Evolutionary conservation across 2,113 vertebrate species (phyloP), one percentile per base, ranked within the genome.

Genomic region (Urocolius indicus): DNA sequence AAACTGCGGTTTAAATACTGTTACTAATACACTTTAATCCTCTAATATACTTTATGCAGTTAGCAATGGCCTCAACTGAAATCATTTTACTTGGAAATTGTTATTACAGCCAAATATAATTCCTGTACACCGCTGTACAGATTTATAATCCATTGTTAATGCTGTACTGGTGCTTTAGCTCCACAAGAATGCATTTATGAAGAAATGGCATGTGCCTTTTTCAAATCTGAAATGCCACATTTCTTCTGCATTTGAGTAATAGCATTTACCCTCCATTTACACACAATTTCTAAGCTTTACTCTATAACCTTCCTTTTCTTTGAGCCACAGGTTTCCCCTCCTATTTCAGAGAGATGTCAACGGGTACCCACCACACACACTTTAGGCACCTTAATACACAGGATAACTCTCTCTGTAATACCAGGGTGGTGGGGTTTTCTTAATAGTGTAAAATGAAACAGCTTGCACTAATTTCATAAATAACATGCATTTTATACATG

Each of bases 341-440:
- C 41, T 74, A 54, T n/a, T 85, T 71, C 62, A 91, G 67, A 62
- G 16, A 30, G 11, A 67, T 34, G 27, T 26, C 23, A 83, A 72
- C 10, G 66, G 22, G 15, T 13, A 66, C 69, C 11, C 13, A 61
- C 71, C 73, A 58, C 8, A 0, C 2, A n/a, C 34, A 46, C 22
- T 52, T 81, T 22, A 34, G 38, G 38, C 49, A 65, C 17, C 7
- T 46, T 51, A 68, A 58, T 6, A 5, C 23, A 51, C 7, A 76
- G 69, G 7, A 41, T 15, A 58, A 62, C 29, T 61, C 8, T 61
- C n/a, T 63, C 27, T 41, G 32, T 52, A 91, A 59, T 49, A 68
- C 1, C 17, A 83, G 6, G 3, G 3, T 27, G 21, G 10, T 41
- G 10, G 13, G 7, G 2, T 5, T 8, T 41, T 52, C 73, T 41